Percentiles rank a stretch among this genome's conserved stretches.
Evolutionary conservation across 2,888 invertebrate species (phyloP).

Genomic region (Ichneumoninae sp.): DNA sequence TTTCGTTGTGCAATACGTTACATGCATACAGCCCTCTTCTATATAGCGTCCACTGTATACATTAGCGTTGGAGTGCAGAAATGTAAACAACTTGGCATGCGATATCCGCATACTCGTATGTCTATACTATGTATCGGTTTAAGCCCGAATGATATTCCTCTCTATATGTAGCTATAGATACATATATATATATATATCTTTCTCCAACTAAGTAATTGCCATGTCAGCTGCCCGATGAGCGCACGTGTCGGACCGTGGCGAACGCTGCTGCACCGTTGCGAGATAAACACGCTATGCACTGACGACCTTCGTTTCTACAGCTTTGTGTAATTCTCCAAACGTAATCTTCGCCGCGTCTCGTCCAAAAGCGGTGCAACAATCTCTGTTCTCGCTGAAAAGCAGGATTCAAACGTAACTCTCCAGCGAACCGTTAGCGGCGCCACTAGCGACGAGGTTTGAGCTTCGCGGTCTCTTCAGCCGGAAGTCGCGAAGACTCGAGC

Average conservation of each 20-base stretch:
- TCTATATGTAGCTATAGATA: not conserved
- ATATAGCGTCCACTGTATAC: not conserved
- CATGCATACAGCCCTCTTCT: not conserved
- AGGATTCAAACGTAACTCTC: conserved; percentile 2
- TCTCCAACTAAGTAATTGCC: conserved; percentile 39
- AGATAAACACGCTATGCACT: conserved; percentile 20
- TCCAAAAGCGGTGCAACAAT: conserved; percentile 14
- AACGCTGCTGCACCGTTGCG: not conserved
- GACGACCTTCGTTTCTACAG: conserved; percentile 32
- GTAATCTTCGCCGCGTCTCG: not conserved
- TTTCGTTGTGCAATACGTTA: conserved; percentile 30
- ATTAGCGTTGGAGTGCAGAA: conserved; percentile 14
- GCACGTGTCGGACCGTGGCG: conserved; percentile 34
- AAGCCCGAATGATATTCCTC: conserved; percentile 18
- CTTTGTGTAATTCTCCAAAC: conserved; percentile 11
- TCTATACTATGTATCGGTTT: conserved; percentile 24
- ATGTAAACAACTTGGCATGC: conserved; percentile 42
- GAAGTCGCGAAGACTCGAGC: conserved; percentile 9
- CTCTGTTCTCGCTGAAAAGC: not conserved
- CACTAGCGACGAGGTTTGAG: not conserved
- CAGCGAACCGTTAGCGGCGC: conserved; percentile 3
- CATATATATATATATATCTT: not conserved
- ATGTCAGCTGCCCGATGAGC: conserved; percentile 16
- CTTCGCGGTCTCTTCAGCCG: conserved; percentile 11
- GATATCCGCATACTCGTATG: conserved; percentile 61